Conservation (phyloP, 2,888 invertebrate genomes). For the Synanthedon tipuliformis region DNA sequence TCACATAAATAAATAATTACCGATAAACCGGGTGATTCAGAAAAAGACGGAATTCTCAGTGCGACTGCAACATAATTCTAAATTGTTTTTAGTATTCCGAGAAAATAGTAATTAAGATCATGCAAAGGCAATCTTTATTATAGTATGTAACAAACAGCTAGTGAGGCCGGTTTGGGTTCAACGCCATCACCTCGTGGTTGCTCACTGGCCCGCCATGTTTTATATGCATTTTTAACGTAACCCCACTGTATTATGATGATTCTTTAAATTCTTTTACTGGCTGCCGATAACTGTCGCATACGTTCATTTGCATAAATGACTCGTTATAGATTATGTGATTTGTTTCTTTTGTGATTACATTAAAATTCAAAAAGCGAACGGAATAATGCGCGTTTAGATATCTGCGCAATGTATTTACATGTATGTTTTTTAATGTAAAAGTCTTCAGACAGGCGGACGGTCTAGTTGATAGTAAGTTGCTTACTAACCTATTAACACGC, state of each 20-base stretch:
- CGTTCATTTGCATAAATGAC: conserved; percentile 7
- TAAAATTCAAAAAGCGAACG: too few relatives aligned
- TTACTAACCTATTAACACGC: too few relatives aligned
- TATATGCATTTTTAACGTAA: conserved; percentile 22
- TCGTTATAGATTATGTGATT: not conserved
- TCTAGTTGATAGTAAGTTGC: too few relatives aligned
- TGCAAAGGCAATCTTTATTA: conserved; percentile 35
- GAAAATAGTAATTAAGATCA: conserved; percentile 48
- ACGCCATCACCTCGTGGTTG: conserved; percentile 12
- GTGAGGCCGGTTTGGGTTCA: conserved; percentile 19
- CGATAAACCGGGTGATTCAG: conserved; percentile 12
- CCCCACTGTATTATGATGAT: conserved; percentile 13
- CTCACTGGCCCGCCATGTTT: conserved; percentile 13
- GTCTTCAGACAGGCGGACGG: too few relatives aligned
- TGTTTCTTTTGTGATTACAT: not conserved
- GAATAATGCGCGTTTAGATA: too few relatives aligned
- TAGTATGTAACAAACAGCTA: conserved; percentile 29
- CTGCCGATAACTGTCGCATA: conserved; percentile 6
- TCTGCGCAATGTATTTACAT: too few relatives aligned
- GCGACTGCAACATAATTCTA: conserved; percentile 11
- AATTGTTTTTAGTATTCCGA: conserved; percentile 25
- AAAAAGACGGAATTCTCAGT: conserved; percentile 13
- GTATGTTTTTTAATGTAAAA: too few relatives aligned
- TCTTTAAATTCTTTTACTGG: conserved; percentile 8
- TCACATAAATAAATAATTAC: not conserved